These are phyloP conservation scores for Phasia obesa DNA, from an alignment of 2,888 invertebrate genomes.

Conservation along the genomic window DNA sequence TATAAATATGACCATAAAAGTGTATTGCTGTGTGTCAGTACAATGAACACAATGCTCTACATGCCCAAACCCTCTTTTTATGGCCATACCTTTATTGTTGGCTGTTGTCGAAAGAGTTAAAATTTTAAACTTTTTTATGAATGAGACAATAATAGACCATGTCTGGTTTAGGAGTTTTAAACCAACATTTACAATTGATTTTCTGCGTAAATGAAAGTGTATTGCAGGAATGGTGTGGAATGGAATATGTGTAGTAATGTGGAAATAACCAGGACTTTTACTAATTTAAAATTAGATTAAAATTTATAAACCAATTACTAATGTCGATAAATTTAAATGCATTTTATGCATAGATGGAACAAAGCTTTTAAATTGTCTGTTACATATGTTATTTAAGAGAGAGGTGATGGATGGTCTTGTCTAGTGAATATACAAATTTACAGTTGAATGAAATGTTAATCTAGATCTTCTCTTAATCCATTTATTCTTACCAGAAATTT, in stretches of 20 bases:
- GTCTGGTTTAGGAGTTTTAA: constrained; percentile 40
- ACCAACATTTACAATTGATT: constrained; percentile 49
- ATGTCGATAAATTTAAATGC: constrained; percentile 26
- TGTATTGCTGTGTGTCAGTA: background rate
- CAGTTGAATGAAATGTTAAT: too few relatives aligned
- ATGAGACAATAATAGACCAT: constrained; percentile 32
- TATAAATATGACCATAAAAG: too few relatives aligned
- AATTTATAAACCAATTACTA: constrained; percentile 43
- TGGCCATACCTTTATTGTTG: constrained; percentile 47
- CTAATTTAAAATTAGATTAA: constrained; percentile 52
- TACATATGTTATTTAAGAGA: too few relatives aligned
- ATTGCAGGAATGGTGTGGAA: background rate
- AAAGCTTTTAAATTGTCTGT: too few relatives aligned
- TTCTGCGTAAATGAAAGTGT: constrained; percentile 32
- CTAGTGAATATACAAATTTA: too few relatives aligned
- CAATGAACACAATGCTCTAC: background rate
- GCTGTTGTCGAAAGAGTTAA: constrained; percentile 4
- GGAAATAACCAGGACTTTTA: constrained; percentile 30
- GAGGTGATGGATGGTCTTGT: too few relatives aligned
- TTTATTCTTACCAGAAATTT: too few relatives aligned
- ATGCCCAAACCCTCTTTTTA: constrained; percentile 28
- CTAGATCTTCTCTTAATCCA: too few relatives aligned
- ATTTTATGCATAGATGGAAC: background rate
- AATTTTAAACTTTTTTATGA: constrained; percentile 16
- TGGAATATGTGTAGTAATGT: constrained; percentile 22